Evolutionary conservation across 2,113 vertebrate genomes (phyloP).

Genomic region (Nematolebias whitei): DNA sequence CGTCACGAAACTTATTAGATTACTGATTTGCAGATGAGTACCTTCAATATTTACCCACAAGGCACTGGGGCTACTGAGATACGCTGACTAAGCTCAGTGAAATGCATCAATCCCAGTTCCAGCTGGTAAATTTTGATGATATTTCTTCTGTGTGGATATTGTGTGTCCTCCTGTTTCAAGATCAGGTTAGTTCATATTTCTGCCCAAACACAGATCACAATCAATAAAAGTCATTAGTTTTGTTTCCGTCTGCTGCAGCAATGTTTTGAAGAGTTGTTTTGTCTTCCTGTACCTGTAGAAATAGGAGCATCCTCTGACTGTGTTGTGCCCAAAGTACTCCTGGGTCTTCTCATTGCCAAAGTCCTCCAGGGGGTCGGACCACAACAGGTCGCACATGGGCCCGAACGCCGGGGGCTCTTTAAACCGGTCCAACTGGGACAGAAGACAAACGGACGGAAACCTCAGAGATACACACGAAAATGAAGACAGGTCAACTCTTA

Average conservation of each 20-base stretch:
- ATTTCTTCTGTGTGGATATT: no score
- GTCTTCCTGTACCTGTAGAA: conserved; percentile 81
- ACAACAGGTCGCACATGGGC: conserved; percentile 86
- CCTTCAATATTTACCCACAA: not conserved
- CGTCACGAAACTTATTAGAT: conserved; percentile 48
- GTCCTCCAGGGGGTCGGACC: conserved; percentile 86
- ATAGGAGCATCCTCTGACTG: conserved; percentile 85
- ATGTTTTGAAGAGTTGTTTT: not conserved
- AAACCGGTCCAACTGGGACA: conserved; percentile 82
- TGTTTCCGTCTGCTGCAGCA: not conserved
- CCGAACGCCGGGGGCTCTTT: conserved; percentile 86
- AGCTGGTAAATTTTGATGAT: conserved; percentile 12
- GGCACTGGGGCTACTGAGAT: conserved; percentile 17
- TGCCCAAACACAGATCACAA: not conserved
- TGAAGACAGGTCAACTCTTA: conserved; percentile 8
- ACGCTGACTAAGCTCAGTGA: not conserved
- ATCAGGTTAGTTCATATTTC: conserved; percentile 9
- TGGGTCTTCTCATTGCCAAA: conserved; percentile 87
- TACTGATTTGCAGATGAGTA: conserved; percentile 20
- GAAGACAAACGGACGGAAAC: conserved; percentile 18
- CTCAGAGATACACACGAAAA: conserved; percentile 13
- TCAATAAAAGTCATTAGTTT: conserved; percentile 2
- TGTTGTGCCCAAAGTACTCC: conserved; percentile 85
- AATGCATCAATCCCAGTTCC: conserved; percentile 2
- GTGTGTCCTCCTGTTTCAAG: conserved; percentile 14